Evolutionary conservation across 30 jellyfish, hydroid and myxozoan species (phyloP), one percentile per base, ranked within the genome.

Genomic region (Haliclystus octoradiatus): DNA sequence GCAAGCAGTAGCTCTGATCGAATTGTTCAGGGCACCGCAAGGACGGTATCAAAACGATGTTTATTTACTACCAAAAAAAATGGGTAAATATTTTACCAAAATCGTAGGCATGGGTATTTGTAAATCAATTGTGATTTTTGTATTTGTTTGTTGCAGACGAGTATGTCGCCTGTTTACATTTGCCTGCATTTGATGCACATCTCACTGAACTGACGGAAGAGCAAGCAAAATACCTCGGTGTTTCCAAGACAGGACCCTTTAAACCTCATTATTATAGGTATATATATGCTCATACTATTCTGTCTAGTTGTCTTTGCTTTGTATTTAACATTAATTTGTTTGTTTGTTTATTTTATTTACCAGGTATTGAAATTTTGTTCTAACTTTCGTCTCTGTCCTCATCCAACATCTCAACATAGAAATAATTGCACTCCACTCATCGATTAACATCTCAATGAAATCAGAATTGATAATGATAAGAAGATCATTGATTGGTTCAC

Each of bases 1-100:
- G 33, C 99, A 92, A 52, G 99, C 99, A 14, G 95, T 92, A 28
- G 99, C 99, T 12, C 84, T 92, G 62, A 92, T 92, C 50, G 99
- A 92, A 63, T 78, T 92, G 15, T 92, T 74, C 71, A 74, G 95
- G 22, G 95, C 95, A 29, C 96, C 99, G 7, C 73, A 74, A 3
- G 99, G 96, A 35, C 79, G 96, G 28, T 92, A 92, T 68, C 95
- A 92, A 57, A 84, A 84, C 33, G 99, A 84, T 51, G 99, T 92
- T 1, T 92, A 92, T 65, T 31, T 92, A 81, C 78, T 92, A 66
- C 99, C 99, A 52, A 92, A 92, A 84, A 92, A 92, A 79, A 83
- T 92, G 96, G 98, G 98, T 82, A 22, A 31, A 95, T 29, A 69
- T 1, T 35, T 24, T 31, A 2, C n/a, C n/a, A n/a, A n/a, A n/a